Base-by-base conservation (phyloP, 64 coral and sea anemone species). In the Stichodactyla helianthus region DNA sequence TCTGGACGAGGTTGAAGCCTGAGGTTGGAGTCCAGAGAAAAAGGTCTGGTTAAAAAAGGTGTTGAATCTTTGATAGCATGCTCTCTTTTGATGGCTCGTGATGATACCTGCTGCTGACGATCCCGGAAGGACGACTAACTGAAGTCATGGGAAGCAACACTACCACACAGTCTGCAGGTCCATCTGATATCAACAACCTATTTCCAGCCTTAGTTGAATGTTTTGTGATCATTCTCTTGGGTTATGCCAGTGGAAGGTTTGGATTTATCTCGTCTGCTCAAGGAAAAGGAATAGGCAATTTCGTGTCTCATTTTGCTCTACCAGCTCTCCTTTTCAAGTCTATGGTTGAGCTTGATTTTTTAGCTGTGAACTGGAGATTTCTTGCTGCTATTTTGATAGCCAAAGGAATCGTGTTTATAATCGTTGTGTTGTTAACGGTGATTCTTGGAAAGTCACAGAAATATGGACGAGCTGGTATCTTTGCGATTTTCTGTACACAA, bases 381-480 rank as follows among this genome's bases (percentile, higher is more conserved):
- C 79, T 98, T 58, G 77, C 78, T 55, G 85, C 87, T 61, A 91
- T 98, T 71, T 63, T 93, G 7, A 86, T 98, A 13, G 82, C 95
- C 0, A 98, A 98, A 86, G 86, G 86, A 23, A 89, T 88, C 6
- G 92, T 98, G 6, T 98, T 98, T 84, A 22, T 83, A 27, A 63
- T 59, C 65, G 92, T 98, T 15, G 79, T 86, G 10, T 7, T 98
- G 18, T 86, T 98, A 35, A 93, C 92, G 8, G 51, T 93, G 52
- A 51, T 98, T 4, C 77, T 98, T 55, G 58, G 87, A 28, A 93
- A 84, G 26, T 80, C 89, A 13, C 59, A 79, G 16, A 91, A 88
- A 51, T 95, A 91, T 85, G 92, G 95, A 84, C 91, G 77, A 91
- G 95, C 95, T 86, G 95, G 95, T 50, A 88, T 98, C 53, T 98